phyloP scores from a whole-genome alignment of 2,888 invertebrate species.

The Junonia oenone region DNA sequence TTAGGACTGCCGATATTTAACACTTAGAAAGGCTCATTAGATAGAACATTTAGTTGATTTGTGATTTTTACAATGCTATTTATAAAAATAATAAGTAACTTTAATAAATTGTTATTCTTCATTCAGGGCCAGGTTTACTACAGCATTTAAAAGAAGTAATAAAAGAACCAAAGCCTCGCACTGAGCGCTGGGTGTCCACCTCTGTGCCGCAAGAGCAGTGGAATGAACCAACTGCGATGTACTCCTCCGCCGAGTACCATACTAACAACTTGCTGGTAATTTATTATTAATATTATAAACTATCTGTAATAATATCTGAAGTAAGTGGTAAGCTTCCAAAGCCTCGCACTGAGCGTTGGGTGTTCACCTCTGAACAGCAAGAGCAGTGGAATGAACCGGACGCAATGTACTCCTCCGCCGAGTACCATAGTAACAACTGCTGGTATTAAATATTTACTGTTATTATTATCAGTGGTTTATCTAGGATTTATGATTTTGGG shows the following conservation, averaged over 20 bases:
- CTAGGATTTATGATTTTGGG: too few species aligned
- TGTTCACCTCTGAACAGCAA: conserved; percentile 87
- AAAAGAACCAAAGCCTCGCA: conserved; percentile 79
- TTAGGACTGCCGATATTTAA: too few species aligned
- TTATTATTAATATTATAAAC: too few species aligned
- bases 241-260: conserved; percentile 90
- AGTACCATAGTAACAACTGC: conserved; percentile 91
- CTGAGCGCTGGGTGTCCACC: conserved; percentile 88
- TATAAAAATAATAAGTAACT: too few species aligned
- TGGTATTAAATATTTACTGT: conserved; percentile 67
- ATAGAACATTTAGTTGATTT: too few species aligned
- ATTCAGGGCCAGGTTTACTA: conserved; percentile 69
- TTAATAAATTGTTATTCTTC: too few species aligned
- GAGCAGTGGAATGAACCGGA: conserved; percentile 74
- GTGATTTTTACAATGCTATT: too few species aligned
- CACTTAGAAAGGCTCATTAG: too few species aligned
- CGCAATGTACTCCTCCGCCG: conserved; percentile 83
- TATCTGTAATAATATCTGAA: too few species aligned
- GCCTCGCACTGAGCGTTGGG: conserved; percentile 84
- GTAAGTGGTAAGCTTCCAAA: conserved; percentile 81
- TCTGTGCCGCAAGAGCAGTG: conserved; percentile 84
- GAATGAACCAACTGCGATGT: conserved; percentile 58
- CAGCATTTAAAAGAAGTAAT: conserved; percentile 81
- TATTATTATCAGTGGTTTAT: too few species aligned
- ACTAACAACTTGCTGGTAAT: conserved; percentile 87